These are phyloP conservation scores for Microplitis mediator DNA, from an alignment of 1,140 invertebrate genomes.

Conservation along the genomic window DNA sequence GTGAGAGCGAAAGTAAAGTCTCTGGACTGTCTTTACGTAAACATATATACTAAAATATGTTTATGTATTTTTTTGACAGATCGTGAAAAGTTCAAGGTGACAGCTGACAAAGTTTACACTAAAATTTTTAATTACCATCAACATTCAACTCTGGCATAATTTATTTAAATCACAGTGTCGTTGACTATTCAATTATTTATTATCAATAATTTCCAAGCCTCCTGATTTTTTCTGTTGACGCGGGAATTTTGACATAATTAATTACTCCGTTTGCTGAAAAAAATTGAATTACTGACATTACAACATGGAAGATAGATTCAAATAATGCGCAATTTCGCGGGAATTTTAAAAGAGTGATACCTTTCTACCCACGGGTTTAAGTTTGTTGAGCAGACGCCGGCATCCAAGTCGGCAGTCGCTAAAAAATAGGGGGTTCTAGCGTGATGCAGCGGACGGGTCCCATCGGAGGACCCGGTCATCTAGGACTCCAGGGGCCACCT, in stretches of 20 bases:
- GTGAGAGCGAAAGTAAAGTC: neutral
- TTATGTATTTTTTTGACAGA: neutral
- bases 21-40: no score
- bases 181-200: no score
- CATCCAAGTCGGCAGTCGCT: slow-evolving; percentile 31
- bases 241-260: no score
- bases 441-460: slow-evolving; percentile 54
- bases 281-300: no score
- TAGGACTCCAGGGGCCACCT: slow-evolving; percentile 58
- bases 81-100: neutral
- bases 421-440: slow-evolving; percentile 48
- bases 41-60: neutral
- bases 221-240: no score
- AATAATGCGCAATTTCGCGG: no score
- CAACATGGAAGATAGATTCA: no score
- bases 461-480: slow-evolving; percentile 52
- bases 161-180: no score
- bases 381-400: slow-evolving; percentile 32
- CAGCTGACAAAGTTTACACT: neutral
- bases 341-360: no score
- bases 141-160: no score
- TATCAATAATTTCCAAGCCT: no score
- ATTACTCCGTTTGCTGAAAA: no score
- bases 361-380: slow-evolving; percentile 42
- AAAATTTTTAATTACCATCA: neutral